Conservation (phyloP, 2,113 vertebrate species). For the Bos taurus region DNA sequence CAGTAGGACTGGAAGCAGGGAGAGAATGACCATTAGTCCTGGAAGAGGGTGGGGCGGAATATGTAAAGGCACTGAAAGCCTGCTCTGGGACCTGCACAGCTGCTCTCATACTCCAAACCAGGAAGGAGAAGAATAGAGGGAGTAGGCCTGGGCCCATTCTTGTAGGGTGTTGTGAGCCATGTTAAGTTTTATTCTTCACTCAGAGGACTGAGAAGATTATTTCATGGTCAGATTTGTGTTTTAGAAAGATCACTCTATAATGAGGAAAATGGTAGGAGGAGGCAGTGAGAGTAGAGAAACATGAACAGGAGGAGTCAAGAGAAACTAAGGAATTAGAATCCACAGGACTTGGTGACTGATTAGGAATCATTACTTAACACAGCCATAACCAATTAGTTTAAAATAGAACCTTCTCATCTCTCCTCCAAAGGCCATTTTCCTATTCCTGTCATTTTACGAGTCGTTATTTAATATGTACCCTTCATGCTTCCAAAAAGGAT, state of each 20-base stretch:
- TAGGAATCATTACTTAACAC: not conserved
- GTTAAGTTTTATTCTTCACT: not conserved
- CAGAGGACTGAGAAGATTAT: not conserved
- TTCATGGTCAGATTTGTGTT: not conserved
- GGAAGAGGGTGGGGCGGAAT: not conserved
- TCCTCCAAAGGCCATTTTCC: slow-evolving; percentile 46
- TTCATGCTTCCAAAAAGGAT: slow-evolving; percentile 57
- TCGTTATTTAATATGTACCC: slow-evolving; percentile 63
- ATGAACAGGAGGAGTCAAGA: not conserved
- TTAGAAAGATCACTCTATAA: not conserved
- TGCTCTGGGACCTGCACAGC: not conserved
- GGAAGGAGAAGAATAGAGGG: not conserved
- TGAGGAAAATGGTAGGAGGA: not conserved
- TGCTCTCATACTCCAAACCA: not conserved
- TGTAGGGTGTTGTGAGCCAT: not conserved
- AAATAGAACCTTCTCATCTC: slow-evolving; percentile 66
- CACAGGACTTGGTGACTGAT: not conserved
- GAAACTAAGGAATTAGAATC: not conserved
- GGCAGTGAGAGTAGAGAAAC: not conserved
- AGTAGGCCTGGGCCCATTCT: not conserved
- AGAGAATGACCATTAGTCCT: not conserved
- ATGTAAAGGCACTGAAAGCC: not conserved
- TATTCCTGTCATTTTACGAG: slow-evolving; percentile 70
- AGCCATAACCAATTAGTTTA: slow-evolving; percentile 41
- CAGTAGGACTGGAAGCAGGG: not conserved